These are phyloP conservation scores for Pristis pectinata DNA, from an alignment of 2,797 vertebrate species.

Conservation along the genomic window DNA sequence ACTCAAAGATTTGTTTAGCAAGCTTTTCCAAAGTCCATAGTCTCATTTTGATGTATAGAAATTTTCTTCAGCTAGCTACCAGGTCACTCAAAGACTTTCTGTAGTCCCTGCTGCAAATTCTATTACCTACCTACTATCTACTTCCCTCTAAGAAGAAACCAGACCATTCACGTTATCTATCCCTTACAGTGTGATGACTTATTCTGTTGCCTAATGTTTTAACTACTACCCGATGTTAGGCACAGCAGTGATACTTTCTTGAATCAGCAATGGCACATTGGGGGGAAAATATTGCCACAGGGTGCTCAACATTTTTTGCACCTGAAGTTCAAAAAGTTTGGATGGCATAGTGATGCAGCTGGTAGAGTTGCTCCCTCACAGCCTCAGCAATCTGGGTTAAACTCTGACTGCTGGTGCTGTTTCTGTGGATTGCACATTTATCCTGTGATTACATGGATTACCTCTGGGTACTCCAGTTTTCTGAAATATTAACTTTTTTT, in stretches of 20 bases:
- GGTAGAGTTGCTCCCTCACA: too few species aligned
- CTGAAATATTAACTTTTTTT: too few species aligned
- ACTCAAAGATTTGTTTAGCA: background rate
- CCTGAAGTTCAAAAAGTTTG: background rate
- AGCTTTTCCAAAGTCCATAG: background rate
- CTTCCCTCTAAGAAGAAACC: too few species aligned
- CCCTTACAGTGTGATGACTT: background rate
- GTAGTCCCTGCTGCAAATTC: background rate
- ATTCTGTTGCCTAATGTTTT: background rate
- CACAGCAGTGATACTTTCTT: background rate
- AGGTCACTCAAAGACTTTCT: background rate
- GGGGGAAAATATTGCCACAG: background rate
- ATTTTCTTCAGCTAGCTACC: background rate
- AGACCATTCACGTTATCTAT: too few species aligned
- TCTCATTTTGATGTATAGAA: too few species aligned
- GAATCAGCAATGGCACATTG: background rate
- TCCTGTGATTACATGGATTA: too few species aligned
- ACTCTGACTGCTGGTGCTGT: too few species aligned
- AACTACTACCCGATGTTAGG: background rate
- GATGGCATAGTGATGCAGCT: too few species aligned
- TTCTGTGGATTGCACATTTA: too few species aligned
- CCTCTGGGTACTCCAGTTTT: too few species aligned
- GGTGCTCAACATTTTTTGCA: background rate
- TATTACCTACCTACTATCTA: too few species aligned
- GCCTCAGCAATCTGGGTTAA: too few species aligned